Conservation (phyloP, 30 jellyfish, hydroid and myxozoan species). For the Calvadosia cruxmelitensis region DNA sequence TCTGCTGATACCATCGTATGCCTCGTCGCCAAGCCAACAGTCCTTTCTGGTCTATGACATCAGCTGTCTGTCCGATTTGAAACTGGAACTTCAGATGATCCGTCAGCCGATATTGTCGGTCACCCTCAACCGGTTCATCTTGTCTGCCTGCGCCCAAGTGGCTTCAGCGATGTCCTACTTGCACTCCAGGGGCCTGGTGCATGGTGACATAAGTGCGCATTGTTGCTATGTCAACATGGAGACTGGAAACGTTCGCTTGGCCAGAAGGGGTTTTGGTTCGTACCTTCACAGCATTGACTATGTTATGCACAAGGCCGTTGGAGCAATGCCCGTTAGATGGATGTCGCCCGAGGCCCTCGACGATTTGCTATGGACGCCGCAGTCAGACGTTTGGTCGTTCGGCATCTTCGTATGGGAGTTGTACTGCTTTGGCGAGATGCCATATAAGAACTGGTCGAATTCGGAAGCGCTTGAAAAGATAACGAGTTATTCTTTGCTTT, state of each 20-base stretch:
- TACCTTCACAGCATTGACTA: slow-evolving; percentile 65
- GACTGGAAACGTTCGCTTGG: slow-evolving; percentile 35
- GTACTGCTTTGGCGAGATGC: slow-evolving; percentile 51
- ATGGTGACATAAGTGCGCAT: slow-evolving; percentile 72
- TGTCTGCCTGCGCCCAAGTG: slow-evolving; percentile 41
- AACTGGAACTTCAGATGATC: slow-evolving; percentile 16
- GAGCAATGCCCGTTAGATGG: slow-evolving; percentile 65
- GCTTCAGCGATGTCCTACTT: slow-evolving; percentile 57
- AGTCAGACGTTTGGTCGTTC: slow-evolving; percentile 53
- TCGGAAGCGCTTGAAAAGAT: slow-evolving; percentile 32
- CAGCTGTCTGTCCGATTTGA: slow-evolving; percentile 31
- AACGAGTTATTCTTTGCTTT: slow-evolving; percentile 14
- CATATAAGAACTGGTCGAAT: slow-evolving; percentile 46
- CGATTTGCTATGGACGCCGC: slow-evolving; percentile 15
- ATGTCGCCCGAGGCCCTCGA: slow-evolving; percentile 81
- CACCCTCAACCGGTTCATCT: slow-evolving; percentile 4
- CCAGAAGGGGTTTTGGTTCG: slow-evolving; percentile 53
- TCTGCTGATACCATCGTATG: slow-evolving; percentile 39
- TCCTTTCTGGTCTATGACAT: slow-evolving; percentile 65
- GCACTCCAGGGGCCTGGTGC: slow-evolving; percentile 45
- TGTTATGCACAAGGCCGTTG: slow-evolving; percentile 14
- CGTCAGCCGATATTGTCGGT: slow-evolving; percentile 8
- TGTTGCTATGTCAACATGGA: slow-evolving; percentile 44
- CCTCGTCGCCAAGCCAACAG: slow-evolving; percentile 42
- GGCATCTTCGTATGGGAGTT: slow-evolving; percentile 85